Evolutionary conservation across 2,113 vertebrate species (phyloP).

Genomic region (Orientallactaga bullata): DNA sequence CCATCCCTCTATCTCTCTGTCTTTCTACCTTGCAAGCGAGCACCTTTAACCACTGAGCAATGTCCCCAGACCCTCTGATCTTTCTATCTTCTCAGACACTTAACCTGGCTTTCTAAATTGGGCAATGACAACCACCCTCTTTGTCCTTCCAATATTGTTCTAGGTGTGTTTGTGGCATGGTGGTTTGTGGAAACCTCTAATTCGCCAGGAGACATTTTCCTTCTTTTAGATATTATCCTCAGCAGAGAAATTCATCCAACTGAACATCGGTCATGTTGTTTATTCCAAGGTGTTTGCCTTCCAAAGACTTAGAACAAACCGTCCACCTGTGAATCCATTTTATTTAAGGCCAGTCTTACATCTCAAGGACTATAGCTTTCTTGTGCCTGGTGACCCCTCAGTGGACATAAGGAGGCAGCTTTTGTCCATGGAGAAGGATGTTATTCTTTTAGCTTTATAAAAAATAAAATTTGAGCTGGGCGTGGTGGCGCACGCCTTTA

Average conservation of each 20-base stretch:
- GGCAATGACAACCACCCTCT: background rate
- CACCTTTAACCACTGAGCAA: too few relatives aligned
- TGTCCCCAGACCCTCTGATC: too few relatives aligned
- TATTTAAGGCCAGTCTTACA: slow-evolving; percentile 43
- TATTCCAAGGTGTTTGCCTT: slow-evolving; percentile 18
- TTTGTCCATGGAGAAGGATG: slow-evolving; percentile 2
- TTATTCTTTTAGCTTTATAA: background rate
- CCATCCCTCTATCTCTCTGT: background rate
- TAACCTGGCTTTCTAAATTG: background rate
- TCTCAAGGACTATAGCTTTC: slow-evolving; percentile 45
- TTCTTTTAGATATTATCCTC: background rate
- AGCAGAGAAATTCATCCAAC: background rate
- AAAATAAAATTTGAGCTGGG: too few relatives aligned
- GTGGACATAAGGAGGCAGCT: slow-evolving; percentile 9
- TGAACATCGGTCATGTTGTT: background rate
- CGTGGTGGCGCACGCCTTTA: too few relatives aligned
- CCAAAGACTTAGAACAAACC: slow-evolving; percentile 53
- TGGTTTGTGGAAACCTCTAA: background rate
- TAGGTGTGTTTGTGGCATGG: background rate
- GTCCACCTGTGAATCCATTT: background rate
- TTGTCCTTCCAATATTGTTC: background rate
- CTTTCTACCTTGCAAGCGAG: too few relatives aligned
- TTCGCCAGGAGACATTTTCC: background rate
- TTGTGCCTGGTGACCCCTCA: slow-evolving; percentile 12
- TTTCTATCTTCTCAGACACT: background rate